These are phyloP conservation scores for Lasioglossum malachurum DNA, from an alignment of 2,888 invertebrate genomes.

Conservation along the genomic window DNA sequence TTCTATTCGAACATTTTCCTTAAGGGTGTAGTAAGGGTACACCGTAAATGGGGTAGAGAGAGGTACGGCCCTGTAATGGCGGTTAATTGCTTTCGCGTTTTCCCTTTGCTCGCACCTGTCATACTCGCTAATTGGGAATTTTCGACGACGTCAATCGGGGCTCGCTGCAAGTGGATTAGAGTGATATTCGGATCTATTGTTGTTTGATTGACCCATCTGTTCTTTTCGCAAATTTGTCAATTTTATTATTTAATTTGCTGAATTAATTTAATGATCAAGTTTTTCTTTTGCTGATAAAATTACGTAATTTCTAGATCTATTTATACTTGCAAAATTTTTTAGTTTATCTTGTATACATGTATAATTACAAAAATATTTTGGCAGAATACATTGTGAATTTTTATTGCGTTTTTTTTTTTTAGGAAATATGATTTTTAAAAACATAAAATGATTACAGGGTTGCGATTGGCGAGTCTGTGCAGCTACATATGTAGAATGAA, in stretches of 20 bases:
- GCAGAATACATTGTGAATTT: background rate
- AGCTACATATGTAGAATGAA: background rate
- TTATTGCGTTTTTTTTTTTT: background rate
- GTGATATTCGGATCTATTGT: background rate
- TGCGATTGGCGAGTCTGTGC: background rate
- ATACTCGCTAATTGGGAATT: background rate
- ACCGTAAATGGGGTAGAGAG: background rate
- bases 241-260: background rate
- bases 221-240: background rate
- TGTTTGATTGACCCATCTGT: background rate
- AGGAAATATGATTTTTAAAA: background rate
- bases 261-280: too few species aligned
- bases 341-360: background rate
- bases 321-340: background rate
- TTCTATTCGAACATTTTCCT: constrained; percentile 10
- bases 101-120: background rate
- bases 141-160: background rate
- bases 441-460: background rate
- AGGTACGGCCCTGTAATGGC: background rate
- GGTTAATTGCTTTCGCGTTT: background rate
- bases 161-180: background rate
- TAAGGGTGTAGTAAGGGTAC: background rate
- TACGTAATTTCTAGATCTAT: background rate
- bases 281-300: too few species aligned
- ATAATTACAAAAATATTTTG: background rate